Evolutionary conservation across 2,888 invertebrate species (phyloP), one percentile per base, ranked within the genome.

Genomic region (Phoenoteleia sp.): DNA sequence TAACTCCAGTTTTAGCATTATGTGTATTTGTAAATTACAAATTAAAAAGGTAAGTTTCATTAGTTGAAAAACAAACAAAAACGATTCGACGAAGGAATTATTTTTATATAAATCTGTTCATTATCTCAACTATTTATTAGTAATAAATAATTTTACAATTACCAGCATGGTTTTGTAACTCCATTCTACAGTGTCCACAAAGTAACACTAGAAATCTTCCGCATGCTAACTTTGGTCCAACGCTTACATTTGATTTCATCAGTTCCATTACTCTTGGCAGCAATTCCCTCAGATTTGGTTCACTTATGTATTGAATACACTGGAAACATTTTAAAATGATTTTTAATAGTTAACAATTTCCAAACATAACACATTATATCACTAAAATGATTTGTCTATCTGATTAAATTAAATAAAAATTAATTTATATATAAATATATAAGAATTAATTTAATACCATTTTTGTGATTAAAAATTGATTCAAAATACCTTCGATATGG

Each of bases 141-240:
- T n/a, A n/a, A n/a, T n/a, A n/a, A n/a, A n/a, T n/a, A n/a, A n/a
- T n/a, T n/a, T n/a, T n/a, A 49, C 27, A 87, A 87, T 87, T 80
- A 93, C 95, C 96, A 81, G 96, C 94, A 91, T 95, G 95, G 1
- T 95, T 95, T 87, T 95, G 95, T 72, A 96, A 92, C 85, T 96
- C 95, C 76, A 93, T 91, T 52, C 94, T 94, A 72, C 94, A 87
- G 74, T 95, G 94, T 29, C 86, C 82, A 93, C 93, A 85, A 88
- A 97, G 95, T 81, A 97, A 94, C 47, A 96, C 96, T 66, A 98
- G 95, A 91, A 98, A 97, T 93, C 98, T 97, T 0, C 97, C 96
- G 90, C 96, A 96, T 0, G 97, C 97, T 19, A 97, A 96, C 93
- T 98, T 97, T 0, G 98, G 98, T 25, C 98, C 98, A 52, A 98